Evolutionary conservation across 2,113 vertebrate genomes (phyloP), one percentile per base, ranked within the genome.

Genomic region (Melanerpes formicivorus): DNA sequence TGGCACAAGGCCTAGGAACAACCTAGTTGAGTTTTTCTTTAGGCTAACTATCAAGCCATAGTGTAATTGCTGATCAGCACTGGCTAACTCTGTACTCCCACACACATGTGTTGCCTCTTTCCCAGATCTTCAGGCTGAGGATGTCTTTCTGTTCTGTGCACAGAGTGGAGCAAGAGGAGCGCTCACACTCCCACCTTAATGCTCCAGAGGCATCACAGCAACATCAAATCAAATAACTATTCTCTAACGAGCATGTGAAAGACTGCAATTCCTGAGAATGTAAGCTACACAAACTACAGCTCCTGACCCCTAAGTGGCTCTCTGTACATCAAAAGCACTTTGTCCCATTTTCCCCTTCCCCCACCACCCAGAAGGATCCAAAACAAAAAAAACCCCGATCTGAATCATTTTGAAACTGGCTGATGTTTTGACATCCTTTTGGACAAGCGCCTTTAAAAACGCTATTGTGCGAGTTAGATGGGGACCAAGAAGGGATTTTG

Each of bases 51-150:
- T n/a, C 4, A 76, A 83, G 59, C 67, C 11, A 16, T 3, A 29
- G 63, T 0, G 0, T 18, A 65, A 64, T 3, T 58, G 55, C 74
- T 60, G 78, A 34, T 40, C 18, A 56, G 84, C 5, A 1, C 48
- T 14, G 50, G 32, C 63, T 66, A 37, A 67, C 89, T 52, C 40
- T 27, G 12, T 9, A 19, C 87, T 80, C 87, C 64, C 72, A 54
- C 80, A 62, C 0, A 0, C 2, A 3, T 1, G 18, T 0, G 1
- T 0, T 71, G 52, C 62, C 70, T 54, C 90, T 23, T 75, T 27
- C 62, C 79, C 17, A 56, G 50, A 42, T 59, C 55, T 75, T 10
- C 44, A 58, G 74, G 78, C 74, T 81, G 42, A 62, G 19, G 48
- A 37, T 52, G 18, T 7, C 9, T 78, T 74, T 83, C 52, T 87